phyloP scores from a whole-genome alignment of 2,113 vertebrate species.

The Etheostoma cragini region DNA sequence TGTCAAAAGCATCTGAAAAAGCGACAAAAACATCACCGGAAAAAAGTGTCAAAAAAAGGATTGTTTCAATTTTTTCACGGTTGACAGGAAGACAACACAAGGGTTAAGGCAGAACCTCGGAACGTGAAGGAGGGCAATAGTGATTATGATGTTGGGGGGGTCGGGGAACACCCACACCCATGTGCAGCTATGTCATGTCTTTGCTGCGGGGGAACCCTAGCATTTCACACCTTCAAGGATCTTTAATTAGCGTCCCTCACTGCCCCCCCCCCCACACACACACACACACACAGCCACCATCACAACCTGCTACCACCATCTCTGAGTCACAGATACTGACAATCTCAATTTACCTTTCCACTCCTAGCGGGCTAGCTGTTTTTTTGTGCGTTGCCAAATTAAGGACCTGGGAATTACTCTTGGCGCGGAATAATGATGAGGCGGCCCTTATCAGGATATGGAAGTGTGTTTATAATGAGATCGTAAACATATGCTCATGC shows the following conservation, averaged over 20 bases:
- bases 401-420: conserved; percentile 72
- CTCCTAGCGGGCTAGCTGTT: conserved; percentile 48
- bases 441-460: conserved; percentile 62
- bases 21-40: too few species aligned
- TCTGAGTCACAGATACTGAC: conserved; percentile 57
- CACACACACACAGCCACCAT: background rate
- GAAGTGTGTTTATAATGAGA: conserved; percentile 76
- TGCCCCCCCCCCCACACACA: background rate
- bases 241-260: conserved; percentile 38
- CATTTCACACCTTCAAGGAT: conserved; percentile 31
- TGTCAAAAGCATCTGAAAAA: too few species aligned
- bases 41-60: too few species aligned
- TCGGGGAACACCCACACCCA: background rate
- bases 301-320: conserved; percentile 22
- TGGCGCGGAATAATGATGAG: conserved; percentile 67
- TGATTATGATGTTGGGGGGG: background rate
- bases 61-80: too few species aligned
- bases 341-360: conserved; percentile 39
- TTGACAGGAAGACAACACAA: too few species aligned
- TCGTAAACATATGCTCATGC: conserved; percentile 77
- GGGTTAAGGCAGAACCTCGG: background rate
- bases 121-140: background rate
- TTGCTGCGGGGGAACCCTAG: conserved; percentile 4
- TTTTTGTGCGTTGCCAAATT: conserved; percentile 66
- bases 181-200: background rate